Base-by-base conservation (phyloP, 2,797 vertebrate species). In the Linurgus olivaceus region DNA sequence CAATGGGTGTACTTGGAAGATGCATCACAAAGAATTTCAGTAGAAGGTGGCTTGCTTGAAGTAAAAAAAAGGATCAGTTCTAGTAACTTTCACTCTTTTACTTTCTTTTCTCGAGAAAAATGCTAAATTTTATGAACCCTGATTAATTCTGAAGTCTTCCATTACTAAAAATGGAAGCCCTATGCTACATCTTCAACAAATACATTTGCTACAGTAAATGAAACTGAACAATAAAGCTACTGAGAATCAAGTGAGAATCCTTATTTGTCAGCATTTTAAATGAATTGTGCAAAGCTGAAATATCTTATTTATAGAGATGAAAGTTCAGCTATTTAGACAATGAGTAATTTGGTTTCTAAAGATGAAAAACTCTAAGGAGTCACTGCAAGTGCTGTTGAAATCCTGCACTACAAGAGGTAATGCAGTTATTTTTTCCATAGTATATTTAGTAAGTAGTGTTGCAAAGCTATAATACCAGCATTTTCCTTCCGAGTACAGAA, bases 251-350 rank as follows among this genome's bases (percentile, higher is more conserved):
- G 96, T 93, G 83, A 94, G 93, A 88, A 85, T 92, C 80, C 44
- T 94, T 96, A 92, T 95, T 97, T 97, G 92, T 94, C 88, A 95
- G 89, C 75, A 93, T 92, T 84, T 94, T 96, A 97, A 97, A 97
- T 61, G 88, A 97, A 97, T 93, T 96, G 96, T 92, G 94, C 92
- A 94, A 97, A 97, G 90, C 74, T 95, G 86, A 96, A 96, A 95
- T 96, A 84, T 86, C 94, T 97, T 97, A 97, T 97, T 97, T 97
- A 97, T 87, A 97, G 96, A 96, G 96, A 96, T 96, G 97, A 97
- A 97, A 96, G 89, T 97, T 97, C 92, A 96, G 96, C 96, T 91
- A 95, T 91, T 95, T 84, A 98, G 95, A 98, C 96, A 97, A 97
- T 97, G 97, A 96, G 96, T 95, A 97, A 97, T 97, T 97, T 96